Base-by-base conservation (phyloP, 2,797 vertebrate genomes). In the Coreius guichenoti region DNA sequence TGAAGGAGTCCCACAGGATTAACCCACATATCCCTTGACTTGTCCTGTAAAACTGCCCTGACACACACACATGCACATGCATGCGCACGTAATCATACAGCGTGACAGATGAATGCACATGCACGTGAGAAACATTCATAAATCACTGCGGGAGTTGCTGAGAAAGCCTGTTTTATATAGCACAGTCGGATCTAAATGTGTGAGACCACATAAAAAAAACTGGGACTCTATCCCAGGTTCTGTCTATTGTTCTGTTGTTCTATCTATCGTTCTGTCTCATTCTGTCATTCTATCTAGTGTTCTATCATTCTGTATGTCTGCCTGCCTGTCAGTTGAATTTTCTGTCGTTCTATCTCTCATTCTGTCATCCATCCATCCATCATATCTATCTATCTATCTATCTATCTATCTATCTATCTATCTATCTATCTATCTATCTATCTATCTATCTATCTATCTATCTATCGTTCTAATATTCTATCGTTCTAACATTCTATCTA, bases 1-100 rank as follows among this genome's bases (percentile, higher is more conserved):
- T 94, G 93, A 94, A 95, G 94, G 92, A 95, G 93, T 94, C 91
- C 90, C 90, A 87, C 83, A 89, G 92, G 94, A 95, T 95, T 95
- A 92, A 94, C 95, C 94, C 92, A 93, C 90, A 95, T 94, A 94
- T 94, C 94, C 94, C 92, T 91, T 94, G 93, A 94, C 93, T 94
- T 90, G 91, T 90, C 75, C 49, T 58, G 75, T 76, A 83, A 81
- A 78, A 78, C 49, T 33, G 70, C 29, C 75, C 54, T 81, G 54
- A 78, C 65, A 86, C 54, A 82, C 56, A 77, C 87, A 86, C 79
- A 67, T 47, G 31, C 26, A 79, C 78, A 86, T 56, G 56, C 74
- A 88, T 70, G 74, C 77, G 29, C 65, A 63, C 70, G 54, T 39
- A n/a, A 49, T 73, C 76, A 80, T n/a, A 68, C 47, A 68, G 81